A percentile compares a stretch with the other conserved stretches of the same genome.
These are phyloP conservation scores for Planiliza haematocheilus DNA, from an alignment of 2,113 vertebrate species.

Conservation along the genomic window DNA sequence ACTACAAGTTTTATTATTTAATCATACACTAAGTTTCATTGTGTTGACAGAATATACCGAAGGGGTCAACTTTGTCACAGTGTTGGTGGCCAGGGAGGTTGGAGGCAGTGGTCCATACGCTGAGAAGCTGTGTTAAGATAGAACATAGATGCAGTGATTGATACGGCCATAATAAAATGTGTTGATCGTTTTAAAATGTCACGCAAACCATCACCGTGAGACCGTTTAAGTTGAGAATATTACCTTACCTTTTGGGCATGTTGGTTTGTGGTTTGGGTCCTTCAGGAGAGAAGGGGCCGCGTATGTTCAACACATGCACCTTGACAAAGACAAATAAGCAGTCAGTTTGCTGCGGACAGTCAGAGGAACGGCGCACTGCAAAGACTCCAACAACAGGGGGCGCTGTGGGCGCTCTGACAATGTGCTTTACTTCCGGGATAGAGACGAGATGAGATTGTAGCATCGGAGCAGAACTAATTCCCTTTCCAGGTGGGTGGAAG, in stretches of 20 bases:
- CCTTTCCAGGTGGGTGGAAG: slow-evolving; percentile 20
- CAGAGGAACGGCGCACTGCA: not conserved
- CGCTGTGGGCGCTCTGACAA: slow-evolving; percentile 13
- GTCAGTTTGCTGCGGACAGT: not conserved
- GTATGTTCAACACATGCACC: slow-evolving; percentile 20
- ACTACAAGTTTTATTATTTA: too few species aligned
- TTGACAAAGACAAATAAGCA: not conserved
- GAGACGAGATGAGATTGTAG: not conserved
- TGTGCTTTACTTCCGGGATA: slow-evolving; percentile 59
- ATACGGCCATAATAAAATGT: not conserved
- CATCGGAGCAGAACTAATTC: not conserved
- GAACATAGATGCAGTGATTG: not conserved
- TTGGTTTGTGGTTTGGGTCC: not conserved
- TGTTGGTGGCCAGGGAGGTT: not conserved
- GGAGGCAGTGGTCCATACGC: not conserved
- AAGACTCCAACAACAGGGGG: slow-evolving; percentile 22
- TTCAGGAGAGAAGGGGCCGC: not conserved
- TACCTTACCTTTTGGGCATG: not conserved
- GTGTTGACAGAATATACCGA: slow-evolving; percentile 12
- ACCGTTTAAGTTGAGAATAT: not conserved
- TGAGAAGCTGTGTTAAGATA: not conserved
- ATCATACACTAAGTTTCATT: not conserved
- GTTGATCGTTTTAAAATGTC: not conserved
- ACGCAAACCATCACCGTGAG: not conserved
- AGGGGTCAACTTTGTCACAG: rapidly evolving